Conservation (phyloP, 2,888 invertebrate genomes). For the Galerucella pusilla region DNA sequence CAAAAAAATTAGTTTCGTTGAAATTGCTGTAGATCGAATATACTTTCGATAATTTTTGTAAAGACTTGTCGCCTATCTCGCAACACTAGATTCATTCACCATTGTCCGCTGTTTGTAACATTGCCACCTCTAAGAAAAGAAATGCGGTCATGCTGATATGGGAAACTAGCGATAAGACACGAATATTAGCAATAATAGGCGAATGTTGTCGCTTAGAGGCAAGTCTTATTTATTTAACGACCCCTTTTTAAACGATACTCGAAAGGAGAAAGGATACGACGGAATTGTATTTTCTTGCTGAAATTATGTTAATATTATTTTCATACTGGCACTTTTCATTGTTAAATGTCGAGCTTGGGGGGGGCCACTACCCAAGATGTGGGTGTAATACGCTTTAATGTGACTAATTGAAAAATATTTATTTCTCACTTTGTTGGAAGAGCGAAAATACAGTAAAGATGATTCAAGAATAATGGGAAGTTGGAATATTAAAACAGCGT, state of each 20-base stretch:
- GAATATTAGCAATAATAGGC: slow-evolving; percentile 32
- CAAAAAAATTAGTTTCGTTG: background rate
- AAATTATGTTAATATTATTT: slow-evolving; percentile 37
- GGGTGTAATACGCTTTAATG: background rate
- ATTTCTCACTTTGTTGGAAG: background rate
- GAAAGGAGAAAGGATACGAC: slow-evolving; percentile 36
- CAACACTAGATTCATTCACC: background rate
- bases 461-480: too few species aligned
- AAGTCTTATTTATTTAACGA: slow-evolving; percentile 39
- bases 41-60: background rate
- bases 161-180: slow-evolving; percentile 36
- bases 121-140: slow-evolving; percentile 30
- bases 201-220: slow-evolving; percentile 36
- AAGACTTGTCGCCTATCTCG: slow-evolving; percentile 1
- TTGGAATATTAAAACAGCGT: too few species aligned
- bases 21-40: background rate
- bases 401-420: background rate
- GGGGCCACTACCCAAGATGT: slow-evolving; percentile 1
- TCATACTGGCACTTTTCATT: slow-evolving; percentile 26
- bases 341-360: slow-evolving; percentile 1
- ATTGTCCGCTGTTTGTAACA: background rate
- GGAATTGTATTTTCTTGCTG: slow-evolving; percentile 38
- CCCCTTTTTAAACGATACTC: slow-evolving; percentile 32
- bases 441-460: background rate
- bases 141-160: slow-evolving; percentile 37